These are phyloP conservation scores for Epinotia brunnichana DNA, from an alignment of 2,888 invertebrate genomes.

Conservation along the genomic window DNA sequence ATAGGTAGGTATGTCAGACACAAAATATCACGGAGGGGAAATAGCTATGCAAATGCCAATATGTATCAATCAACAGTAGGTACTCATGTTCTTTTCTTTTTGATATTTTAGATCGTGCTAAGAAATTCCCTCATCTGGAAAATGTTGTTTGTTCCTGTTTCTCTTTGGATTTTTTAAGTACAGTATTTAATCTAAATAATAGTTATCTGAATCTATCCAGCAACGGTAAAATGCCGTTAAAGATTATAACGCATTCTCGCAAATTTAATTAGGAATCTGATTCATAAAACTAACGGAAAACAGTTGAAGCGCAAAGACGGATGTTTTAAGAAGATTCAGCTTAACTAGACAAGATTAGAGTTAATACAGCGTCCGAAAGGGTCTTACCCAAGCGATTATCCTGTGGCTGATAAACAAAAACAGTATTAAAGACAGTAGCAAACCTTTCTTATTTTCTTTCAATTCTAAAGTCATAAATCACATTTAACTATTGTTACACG, in stretches of 20 bases:
- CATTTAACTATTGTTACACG: constrained; percentile 36
- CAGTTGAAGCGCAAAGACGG: constrained; percentile 16
- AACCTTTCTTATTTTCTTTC: constrained; percentile 33
- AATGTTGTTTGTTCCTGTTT: background rate
- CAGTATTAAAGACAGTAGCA: constrained; percentile 41
- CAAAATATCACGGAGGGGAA: no score
- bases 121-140: background rate
- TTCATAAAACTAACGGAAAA: constrained; percentile 31
- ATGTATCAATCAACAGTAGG: no score
- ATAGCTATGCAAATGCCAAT: no score
- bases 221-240: constrained; percentile 36
- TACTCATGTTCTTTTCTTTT: no score
- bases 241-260: constrained; percentile 31
- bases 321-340: constrained; percentile 35
- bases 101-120: background rate
- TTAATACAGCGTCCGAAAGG: constrained; percentile 39
- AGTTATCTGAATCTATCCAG: background rate
- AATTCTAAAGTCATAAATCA: constrained; percentile 41
- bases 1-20: no score
- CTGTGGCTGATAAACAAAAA: constrained; percentile 36
- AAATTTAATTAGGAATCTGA: constrained; percentile 38
- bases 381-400: constrained; percentile 37
- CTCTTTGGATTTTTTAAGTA: background rate
- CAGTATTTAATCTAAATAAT: constrained; percentile 1
- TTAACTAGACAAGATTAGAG: constrained; percentile 40